Evolutionary conservation across 2,113 vertebrate genomes (phyloP).

Genomic region (Trogon surrucura): DNA sequence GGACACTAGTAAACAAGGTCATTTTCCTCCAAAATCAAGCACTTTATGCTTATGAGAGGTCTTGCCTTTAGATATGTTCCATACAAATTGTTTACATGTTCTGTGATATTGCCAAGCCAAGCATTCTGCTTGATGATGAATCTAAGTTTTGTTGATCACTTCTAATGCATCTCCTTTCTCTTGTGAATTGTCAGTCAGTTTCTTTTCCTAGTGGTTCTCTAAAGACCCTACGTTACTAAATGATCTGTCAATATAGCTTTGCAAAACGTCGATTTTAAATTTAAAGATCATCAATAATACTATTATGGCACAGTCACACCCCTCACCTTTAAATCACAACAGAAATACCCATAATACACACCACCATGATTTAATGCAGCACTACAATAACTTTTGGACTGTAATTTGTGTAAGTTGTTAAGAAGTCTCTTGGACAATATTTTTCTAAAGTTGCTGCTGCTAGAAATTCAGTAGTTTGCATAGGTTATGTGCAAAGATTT

Average conservation of each 20-base stretch:
- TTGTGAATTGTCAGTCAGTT: not conserved
- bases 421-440: not conserved
- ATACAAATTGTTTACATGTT: not conserved
- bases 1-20: not conserved
- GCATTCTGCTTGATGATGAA: not conserved
- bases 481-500: not conserved
- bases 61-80: not conserved
- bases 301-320: not conserved
- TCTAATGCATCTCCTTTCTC: not conserved
- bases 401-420: not conserved
- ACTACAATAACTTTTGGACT: not conserved
- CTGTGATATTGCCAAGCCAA: not conserved
- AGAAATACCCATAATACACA: not conserved
- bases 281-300: not conserved
- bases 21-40: not conserved
- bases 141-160: not conserved
- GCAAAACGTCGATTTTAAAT: not conserved
- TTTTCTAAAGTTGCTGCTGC: not conserved
- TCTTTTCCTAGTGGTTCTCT: not conserved
- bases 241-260: not conserved
- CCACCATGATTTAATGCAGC: not conserved
- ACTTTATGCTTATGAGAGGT: not conserved
- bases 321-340: not conserved
- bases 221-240: not conserved
- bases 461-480: not conserved